Evolutionary conservation across 1,140 invertebrate species (phyloP).

Genomic region (Heterodera schachtii): DNA sequence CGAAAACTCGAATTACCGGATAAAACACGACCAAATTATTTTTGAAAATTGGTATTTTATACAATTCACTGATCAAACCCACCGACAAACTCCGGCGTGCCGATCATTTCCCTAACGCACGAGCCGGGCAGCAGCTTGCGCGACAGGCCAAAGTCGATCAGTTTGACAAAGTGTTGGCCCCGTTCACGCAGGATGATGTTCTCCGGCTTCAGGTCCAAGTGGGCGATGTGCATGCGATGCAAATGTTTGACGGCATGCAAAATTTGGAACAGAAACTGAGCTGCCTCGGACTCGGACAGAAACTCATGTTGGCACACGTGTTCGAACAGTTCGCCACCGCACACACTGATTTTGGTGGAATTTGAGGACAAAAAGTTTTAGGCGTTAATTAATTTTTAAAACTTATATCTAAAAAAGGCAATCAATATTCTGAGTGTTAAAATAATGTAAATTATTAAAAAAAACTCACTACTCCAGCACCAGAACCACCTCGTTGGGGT

Average conservation of each 20-base stretch:
- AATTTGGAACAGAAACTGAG: constrained; percentile 70
- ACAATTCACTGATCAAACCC: constrained; percentile 37
- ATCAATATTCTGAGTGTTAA: too few relatives aligned
- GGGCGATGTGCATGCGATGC: constrained; percentile 69
- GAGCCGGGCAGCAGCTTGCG: constrained; percentile 68
- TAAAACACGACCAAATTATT: not conserved
- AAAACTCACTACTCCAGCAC: constrained; percentile 71
- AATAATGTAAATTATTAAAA: constrained; percentile 3
- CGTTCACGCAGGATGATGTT: constrained; percentile 70
- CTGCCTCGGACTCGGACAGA: constrained; percentile 70
- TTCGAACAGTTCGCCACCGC: constrained; percentile 72
- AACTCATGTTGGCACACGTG: constrained; percentile 71
- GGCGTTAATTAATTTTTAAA: too few relatives aligned
- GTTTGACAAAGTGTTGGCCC: constrained; percentile 69
- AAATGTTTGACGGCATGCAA: constrained; percentile 69
- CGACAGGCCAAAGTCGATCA: constrained; percentile 76
- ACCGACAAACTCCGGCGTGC: constrained; percentile 72
- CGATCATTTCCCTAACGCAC: constrained; percentile 70
- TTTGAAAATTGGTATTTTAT: too few relatives aligned
- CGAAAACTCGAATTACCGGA: too few relatives aligned
- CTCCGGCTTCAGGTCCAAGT: constrained; percentile 72
- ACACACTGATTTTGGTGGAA: constrained; percentile 67
- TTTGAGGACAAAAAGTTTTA: too few relatives aligned
- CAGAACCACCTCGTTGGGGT: constrained; percentile 69
- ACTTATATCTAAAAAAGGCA: too few relatives aligned